These are phyloP conservation scores for Sebastiscus albofasciatus DNA, from an alignment of 2,797 vertebrate species.

Conservation along the genomic window DNA sequence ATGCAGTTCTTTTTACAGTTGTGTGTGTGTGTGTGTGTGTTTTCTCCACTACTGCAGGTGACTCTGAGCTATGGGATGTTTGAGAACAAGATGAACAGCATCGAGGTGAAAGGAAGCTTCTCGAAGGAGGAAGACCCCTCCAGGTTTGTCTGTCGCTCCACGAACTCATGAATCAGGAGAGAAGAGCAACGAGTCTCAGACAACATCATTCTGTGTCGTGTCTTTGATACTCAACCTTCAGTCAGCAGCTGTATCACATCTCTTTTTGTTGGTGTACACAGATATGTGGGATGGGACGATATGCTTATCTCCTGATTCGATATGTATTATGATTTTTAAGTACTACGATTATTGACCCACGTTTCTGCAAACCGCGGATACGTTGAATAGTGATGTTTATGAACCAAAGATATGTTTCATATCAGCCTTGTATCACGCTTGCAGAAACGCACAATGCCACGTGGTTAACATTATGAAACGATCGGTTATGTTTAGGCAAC, in stretches of 20 bases:
- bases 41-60: conserved; percentile 79
- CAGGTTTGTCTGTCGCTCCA: conserved; percentile 78
- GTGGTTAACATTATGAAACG: too few species aligned
- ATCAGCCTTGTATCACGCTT: too few species aligned
- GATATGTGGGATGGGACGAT: not conserved
- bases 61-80: conserved; percentile 93
- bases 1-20: not conserved
- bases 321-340: too few species aligned
- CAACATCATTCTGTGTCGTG: not conserved
- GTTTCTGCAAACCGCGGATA: too few species aligned
- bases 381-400: too few species aligned
- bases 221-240: not conserved
- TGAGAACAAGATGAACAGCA: conserved; percentile 91
- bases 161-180: not conserved
- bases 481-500: too few species aligned
- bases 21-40: not conserved
- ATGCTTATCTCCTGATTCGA: too few species aligned
- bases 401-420: too few species aligned
- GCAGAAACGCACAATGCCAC: too few species aligned
- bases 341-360: too few species aligned
- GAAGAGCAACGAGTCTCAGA: not conserved
- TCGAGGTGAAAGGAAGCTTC: conserved; percentile 87
- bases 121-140: conserved; percentile 89
- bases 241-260: not conserved
- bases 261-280: not conserved